Conservation (phyloP, 2,888 invertebrate genomes). For the Lithodes maja region DNA sequence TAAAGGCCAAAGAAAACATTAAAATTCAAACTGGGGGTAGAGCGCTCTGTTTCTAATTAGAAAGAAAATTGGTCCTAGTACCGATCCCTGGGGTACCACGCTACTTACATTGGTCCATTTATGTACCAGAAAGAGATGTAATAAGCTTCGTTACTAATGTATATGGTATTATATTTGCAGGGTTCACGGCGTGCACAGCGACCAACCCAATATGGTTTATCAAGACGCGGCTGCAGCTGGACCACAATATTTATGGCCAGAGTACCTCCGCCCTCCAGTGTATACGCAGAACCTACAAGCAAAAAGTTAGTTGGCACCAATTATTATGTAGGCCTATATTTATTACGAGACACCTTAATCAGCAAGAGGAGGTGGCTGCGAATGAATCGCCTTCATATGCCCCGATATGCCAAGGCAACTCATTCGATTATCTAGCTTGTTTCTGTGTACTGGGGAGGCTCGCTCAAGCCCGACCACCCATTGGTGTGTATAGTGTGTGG, state of each 20-base stretch:
- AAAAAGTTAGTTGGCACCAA: constrained; percentile 58
- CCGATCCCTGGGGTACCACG: too few species aligned
- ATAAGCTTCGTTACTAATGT: not conserved
- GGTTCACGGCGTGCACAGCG: constrained; percentile 95
- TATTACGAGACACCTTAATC: too few species aligned
- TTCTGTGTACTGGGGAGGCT: too few species aligned
- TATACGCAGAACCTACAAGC: constrained; percentile 75
- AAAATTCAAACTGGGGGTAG: too few species aligned
- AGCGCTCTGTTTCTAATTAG: not conserved
- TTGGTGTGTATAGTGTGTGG: too few species aligned
- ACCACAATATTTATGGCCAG: constrained; percentile 82
- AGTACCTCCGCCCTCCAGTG: constrained; percentile 85
- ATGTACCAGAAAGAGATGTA: not conserved
- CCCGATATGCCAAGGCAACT: too few species aligned
- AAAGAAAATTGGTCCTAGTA: not conserved
- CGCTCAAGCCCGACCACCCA: too few species aligned
- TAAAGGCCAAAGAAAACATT: too few species aligned
- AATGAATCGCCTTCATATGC: too few species aligned
- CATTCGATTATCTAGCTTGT: too few species aligned
- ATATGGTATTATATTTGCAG: constrained; percentile 76
- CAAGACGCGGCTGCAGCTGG: constrained; percentile 97
- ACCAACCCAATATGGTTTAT: constrained; percentile 99
- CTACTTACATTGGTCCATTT: not conserved
- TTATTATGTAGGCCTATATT: too few species aligned
- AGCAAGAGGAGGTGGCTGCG: too few species aligned